Conservation (phyloP, 2,888 invertebrate genomes). For the Lasius fuliginosus region DNA sequence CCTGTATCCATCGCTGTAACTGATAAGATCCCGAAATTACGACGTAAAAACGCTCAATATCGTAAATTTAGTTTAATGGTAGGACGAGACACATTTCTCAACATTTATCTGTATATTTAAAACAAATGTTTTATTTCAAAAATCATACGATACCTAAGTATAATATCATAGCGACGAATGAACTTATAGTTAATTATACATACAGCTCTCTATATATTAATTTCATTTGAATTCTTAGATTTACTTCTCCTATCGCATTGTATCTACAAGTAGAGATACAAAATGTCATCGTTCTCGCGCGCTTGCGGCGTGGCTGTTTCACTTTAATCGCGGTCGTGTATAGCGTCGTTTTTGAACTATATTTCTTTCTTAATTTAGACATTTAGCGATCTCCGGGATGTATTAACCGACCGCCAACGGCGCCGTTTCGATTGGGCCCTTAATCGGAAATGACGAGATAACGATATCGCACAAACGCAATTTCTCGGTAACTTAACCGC, state of each 20-base stretch:
- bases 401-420: conserved; percentile 56
- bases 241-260: conserved; percentile 81
- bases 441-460: conserved; percentile 55
- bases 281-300: conserved; percentile 77
- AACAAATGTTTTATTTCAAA: conserved; percentile 86
- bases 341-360: conserved; percentile 48
- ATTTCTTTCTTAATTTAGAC: conserved; percentile 63
- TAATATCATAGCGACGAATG: conserved; percentile 85
- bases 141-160: conserved; percentile 85
- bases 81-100: conserved; percentile 58
- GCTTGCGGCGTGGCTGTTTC: conserved; percentile 46
- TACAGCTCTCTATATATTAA: conserved; percentile 85
- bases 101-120: conserved; percentile 79
- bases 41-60: neutral
- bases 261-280: conserved; percentile 85
- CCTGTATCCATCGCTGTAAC: neutral
- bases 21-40: neutral
- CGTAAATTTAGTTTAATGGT: neutral
- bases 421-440: conserved; percentile 66
- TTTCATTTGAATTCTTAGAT: conserved; percentile 84
- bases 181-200: conserved; percentile 84
- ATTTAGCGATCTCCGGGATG: conserved; percentile 79
- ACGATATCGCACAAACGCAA: conserved; percentile 34
- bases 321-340: conserved; percentile 46
- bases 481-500: conserved; percentile 17